Base-by-base conservation (phyloP, 2,888 invertebrate species). In the Agrotis ipsilon region DNA sequence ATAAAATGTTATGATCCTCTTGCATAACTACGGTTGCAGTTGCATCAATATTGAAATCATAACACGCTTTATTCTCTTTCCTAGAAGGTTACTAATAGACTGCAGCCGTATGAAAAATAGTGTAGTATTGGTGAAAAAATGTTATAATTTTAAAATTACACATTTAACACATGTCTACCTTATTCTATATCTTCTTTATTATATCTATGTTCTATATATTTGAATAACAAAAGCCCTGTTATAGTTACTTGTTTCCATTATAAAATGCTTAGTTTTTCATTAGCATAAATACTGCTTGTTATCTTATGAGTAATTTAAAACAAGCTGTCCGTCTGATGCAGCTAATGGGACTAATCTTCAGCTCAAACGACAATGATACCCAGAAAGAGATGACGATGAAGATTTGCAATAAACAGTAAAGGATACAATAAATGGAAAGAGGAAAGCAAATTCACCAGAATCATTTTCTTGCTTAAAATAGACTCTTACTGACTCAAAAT, bases 161-260 rank as follows among this genome's bases (percentile, higher is more conserved):
- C 45, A 45, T 45, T 32, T 32, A 32, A 32, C n/a, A 32, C n/a
- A 14, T 27, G n/a, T 16, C 49, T 21, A 32, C 21, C 1, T n/a
- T 21, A 55, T 46, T n/a, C n/a, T 68, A 3, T 52, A 68, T 13
- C 0, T 0, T n/a, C n/a, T n/a, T n/a, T n/a, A n/a, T n/a, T n/a
- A n/a, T n/a, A n/a, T n/a, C n/a, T n/a, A n/a, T n/a, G n/a, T n/a
- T n/a, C n/a, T n/a, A n/a, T n/a, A n/a, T n/a, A 5, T 67, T 51
- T 6, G 27, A 67, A 67, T 51, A 24, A 67, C 43, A 67, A 45
- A 21, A 21, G 43, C 18, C 7, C 1, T 52, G 24, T 32, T 14
- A 11, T 27, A 0, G 24, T 46, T 49, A 24, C 14, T 45, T 68
- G 43, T 45, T 51, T 45, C 52, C 16, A 13, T 7, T 66, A 27